phyloP scores from a whole-genome alignment of 2,797 vertebrate genomes.

The Passerculus sandwichensis region DNA sequence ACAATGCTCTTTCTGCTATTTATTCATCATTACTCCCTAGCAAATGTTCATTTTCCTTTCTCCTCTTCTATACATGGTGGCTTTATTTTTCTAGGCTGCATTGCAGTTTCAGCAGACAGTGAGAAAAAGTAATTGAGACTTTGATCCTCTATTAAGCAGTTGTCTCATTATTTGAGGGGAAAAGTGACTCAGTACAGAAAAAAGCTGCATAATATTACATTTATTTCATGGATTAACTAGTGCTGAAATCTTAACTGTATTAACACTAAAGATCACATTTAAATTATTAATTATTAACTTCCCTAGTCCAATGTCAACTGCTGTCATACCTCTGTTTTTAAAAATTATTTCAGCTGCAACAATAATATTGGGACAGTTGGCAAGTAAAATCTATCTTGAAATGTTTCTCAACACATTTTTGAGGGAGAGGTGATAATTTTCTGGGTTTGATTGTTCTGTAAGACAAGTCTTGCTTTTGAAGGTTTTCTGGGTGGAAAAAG shows the following conservation, averaged over 20 bases:
- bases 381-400: neutral
- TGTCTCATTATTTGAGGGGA: neutral
- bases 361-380: neutral
- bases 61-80: neutral
- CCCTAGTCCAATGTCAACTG: neutral
- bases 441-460: neutral
- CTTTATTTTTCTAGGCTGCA: neutral
- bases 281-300: neutral
- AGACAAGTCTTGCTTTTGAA: neutral
- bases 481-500: neutral
- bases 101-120: neutral
- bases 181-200: neutral
- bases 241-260: neutral
- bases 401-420: neutral
- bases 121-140: neutral
- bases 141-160: neutral
- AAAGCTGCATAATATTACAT: neutral
- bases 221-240: neutral
- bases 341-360: neutral
- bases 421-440: neutral
- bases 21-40: neutral
- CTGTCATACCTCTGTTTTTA: rapidly evolving
- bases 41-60: neutral
- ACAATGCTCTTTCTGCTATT: neutral
- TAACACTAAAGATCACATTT: neutral